phyloP scores from a whole-genome alignment of 1,140 invertebrate species.

The Pemphigus obesinymphae region DNA sequence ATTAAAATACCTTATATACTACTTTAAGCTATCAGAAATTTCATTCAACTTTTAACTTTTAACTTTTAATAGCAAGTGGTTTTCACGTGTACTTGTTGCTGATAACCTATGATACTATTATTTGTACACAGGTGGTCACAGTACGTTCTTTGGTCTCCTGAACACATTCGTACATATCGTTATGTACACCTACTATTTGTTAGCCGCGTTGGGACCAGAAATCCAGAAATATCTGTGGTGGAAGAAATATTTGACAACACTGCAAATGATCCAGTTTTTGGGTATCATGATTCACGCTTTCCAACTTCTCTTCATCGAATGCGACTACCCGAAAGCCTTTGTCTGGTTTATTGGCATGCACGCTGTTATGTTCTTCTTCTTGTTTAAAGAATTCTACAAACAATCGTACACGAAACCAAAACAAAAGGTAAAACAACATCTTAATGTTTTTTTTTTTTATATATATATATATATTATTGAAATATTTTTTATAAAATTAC shows the following conservation, averaged over 20 bases:
- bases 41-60: too few relatives aligned
- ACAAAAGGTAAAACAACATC: constrained; percentile 37
- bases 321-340: constrained; percentile 73
- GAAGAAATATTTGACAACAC: constrained; percentile 84
- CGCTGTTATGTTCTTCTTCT: constrained; percentile 71
- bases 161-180: constrained; percentile 86
- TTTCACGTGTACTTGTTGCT: too few relatives aligned
- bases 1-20: too few relatives aligned
- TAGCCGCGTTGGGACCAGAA: constrained; percentile 77
- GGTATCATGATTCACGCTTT: constrained; percentile 73
- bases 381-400: constrained; percentile 73
- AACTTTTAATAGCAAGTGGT: too few relatives aligned
- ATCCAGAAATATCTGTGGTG: constrained; percentile 88
- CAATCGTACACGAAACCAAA: constrained; percentile 57
- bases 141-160: constrained; percentile 74
- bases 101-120: too few relatives aligned
- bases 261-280: constrained; percentile 86
- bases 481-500: not conserved
- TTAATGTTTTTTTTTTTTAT: not conserved
- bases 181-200: constrained; percentile 88
- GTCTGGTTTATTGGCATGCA: constrained; percentile 69
- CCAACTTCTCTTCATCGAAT: constrained; percentile 79
- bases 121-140: constrained; percentile 61
- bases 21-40: too few relatives aligned
- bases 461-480: too few relatives aligned